Conservation (phyloP, 2,113 vertebrate genomes). For the Alethe diademata region DNA sequence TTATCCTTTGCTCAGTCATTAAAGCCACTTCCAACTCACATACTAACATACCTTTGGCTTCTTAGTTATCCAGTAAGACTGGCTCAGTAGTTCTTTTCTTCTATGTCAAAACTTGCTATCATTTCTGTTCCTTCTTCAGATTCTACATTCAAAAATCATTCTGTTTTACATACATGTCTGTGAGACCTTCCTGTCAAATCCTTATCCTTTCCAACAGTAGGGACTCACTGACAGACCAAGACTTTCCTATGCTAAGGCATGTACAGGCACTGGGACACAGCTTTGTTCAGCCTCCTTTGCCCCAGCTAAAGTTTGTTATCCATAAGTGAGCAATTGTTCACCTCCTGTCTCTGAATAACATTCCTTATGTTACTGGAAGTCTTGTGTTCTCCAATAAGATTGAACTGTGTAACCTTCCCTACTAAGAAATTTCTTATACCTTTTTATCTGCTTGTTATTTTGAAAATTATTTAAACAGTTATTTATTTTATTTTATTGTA, state of each 20-base stretch:
- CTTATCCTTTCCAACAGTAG: no score
- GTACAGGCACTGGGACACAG: not conserved
- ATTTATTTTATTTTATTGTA: not conserved
- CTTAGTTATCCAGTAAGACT: no score
- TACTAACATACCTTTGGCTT: no score
- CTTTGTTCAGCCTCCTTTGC: not conserved
- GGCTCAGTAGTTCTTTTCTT: no score
- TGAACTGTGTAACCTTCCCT: not conserved
- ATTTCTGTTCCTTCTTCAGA: no score
- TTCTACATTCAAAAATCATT: no score
- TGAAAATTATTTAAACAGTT: not conserved
- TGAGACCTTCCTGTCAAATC: no score
- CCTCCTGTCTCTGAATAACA: not conserved
- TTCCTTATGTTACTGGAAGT: not conserved
- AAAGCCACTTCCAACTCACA: no score
- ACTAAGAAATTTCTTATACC: not conserved
- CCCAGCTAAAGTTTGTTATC: not conserved
- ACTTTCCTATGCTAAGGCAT: accelerated
- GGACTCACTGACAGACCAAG: not conserved
- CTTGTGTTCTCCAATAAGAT: not conserved
- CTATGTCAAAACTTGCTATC: no score
- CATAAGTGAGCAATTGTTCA: not conserved
- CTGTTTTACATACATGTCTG: no score
- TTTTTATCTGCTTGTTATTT: not conserved
- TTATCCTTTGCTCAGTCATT: no score